A percentile compares a stretch with the other conserved stretches of the same genome.
Conservation (phyloP, 2,113 vertebrate species). For the Meriones unguiculatus region DNA sequence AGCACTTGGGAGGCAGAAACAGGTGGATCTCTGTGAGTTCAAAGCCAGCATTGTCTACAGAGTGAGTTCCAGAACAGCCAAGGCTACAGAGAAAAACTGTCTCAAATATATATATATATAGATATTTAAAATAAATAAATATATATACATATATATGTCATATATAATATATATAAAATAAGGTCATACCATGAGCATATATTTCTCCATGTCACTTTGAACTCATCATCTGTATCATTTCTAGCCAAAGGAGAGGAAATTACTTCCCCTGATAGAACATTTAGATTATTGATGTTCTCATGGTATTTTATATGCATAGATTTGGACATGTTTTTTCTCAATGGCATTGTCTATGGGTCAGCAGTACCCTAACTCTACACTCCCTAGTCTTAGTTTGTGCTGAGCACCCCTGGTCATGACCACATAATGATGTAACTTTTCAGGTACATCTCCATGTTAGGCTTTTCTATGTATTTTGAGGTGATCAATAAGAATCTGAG, state of each 20-base stretch:
- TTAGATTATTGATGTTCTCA: background rate
- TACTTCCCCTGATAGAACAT: background rate
- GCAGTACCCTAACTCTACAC: background rate
- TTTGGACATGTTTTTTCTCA: background rate
- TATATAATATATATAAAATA: too few species aligned
- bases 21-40: too few species aligned
- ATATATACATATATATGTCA: background rate
- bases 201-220: background rate
- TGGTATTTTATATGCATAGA: background rate
- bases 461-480: background rate
- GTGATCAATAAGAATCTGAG: background rate
- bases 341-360: background rate
- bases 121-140: too few species aligned
- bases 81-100: too few species aligned
- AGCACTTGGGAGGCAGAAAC: too few species aligned
- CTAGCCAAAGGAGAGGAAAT: background rate
- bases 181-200: background rate
- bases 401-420: background rate
- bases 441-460: background rate
- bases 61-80: too few species aligned
- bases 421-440: background rate
- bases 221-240: background rate
- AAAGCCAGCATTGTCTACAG: too few species aligned
- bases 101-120: too few species aligned
- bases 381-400: background rate